These are phyloP conservation scores for Takifugu bimaculatus DNA, from an alignment of 2,113 vertebrate species.

Conservation along the genomic window DNA sequence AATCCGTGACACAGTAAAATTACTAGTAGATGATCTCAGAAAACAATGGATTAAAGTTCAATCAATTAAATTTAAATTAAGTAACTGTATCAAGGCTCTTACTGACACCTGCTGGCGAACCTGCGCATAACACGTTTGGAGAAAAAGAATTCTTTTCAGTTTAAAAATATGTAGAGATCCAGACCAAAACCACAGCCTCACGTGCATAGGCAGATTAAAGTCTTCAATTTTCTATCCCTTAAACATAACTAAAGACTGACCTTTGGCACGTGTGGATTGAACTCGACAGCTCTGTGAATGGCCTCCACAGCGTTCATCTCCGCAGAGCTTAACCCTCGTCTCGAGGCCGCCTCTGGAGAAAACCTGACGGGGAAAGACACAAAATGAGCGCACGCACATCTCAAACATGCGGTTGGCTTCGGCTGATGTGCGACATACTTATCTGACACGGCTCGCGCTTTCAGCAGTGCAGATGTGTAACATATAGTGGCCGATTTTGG, in stretches of 20 bases:
- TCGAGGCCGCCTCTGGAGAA: conserved; percentile 94
- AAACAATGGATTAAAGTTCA: too few relatives aligned
- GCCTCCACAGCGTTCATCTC: conserved; percentile 99
- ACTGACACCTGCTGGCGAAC: conserved; percentile 63
- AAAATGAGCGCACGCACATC: not conserved
- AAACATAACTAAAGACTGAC: conserved; percentile 63
- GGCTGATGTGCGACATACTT: conserved; percentile 78
- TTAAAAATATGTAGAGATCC: not conserved
- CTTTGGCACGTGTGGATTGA: conserved; percentile 99
- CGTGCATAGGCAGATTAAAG: not conserved
- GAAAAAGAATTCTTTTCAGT: not conserved
- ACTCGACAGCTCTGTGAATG: conserved; percentile 99
- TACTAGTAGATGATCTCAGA: too few relatives aligned
- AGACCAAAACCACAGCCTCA: not conserved
- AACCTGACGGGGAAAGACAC: conserved; percentile 75
- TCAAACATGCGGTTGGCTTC: not conserved
- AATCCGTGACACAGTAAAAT: too few relatives aligned
- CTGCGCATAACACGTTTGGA: not conserved
- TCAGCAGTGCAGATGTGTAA: conserved; percentile 97
- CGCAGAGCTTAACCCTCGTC: conserved; percentile 95
- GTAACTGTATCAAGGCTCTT: not conserved
- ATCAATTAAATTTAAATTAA: not conserved
- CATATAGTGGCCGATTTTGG: conserved; percentile 99
- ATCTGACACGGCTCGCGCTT: conserved; percentile 98
- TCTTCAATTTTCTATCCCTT: not conserved